Evolutionary conservation across 2,113 vertebrate species (phyloP).

Genomic region (Hyperopisus bebe): DNA sequence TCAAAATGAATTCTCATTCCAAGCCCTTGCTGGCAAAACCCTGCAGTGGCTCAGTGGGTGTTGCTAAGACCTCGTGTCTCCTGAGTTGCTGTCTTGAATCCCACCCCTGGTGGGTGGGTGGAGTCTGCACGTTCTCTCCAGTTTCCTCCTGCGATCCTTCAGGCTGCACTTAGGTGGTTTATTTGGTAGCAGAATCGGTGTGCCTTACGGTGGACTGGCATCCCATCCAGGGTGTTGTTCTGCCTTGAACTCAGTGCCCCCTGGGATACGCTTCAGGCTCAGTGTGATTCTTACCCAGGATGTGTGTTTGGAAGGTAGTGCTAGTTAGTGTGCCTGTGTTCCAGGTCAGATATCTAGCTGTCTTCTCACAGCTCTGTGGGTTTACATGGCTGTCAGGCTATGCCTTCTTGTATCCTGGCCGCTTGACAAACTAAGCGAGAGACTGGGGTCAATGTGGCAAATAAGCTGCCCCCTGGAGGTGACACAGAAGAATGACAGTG

Average conservation of each 20-base stretch:
- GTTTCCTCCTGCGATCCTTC: background rate
- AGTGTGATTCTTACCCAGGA: background rate
- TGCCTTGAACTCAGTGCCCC: background rate
- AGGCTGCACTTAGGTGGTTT: background rate
- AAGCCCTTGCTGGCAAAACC: no score
- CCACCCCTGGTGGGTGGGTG: background rate
- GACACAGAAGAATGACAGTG: background rate
- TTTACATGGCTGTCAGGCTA: background rate
- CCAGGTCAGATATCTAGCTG: background rate
- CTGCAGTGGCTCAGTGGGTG: background rate
- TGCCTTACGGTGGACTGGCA: background rate
- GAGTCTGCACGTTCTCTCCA: background rate
- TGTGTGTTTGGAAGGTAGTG: background rate
- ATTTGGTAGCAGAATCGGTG: background rate
- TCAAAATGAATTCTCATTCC: background rate
- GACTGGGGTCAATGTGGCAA: background rate
- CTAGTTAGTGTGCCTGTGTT: background rate
- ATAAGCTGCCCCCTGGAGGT: background rate
- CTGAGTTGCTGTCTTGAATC: background rate
- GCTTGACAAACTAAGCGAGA: background rate
- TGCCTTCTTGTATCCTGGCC: background rate
- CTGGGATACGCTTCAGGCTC: background rate
- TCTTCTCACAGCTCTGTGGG: background rate
- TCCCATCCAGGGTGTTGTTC: background rate
- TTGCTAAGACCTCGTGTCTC: background rate